These are phyloP conservation scores for Thera obeliscata DNA, from an alignment of 2,888 invertebrate genomes.

Conservation along the genomic window DNA sequence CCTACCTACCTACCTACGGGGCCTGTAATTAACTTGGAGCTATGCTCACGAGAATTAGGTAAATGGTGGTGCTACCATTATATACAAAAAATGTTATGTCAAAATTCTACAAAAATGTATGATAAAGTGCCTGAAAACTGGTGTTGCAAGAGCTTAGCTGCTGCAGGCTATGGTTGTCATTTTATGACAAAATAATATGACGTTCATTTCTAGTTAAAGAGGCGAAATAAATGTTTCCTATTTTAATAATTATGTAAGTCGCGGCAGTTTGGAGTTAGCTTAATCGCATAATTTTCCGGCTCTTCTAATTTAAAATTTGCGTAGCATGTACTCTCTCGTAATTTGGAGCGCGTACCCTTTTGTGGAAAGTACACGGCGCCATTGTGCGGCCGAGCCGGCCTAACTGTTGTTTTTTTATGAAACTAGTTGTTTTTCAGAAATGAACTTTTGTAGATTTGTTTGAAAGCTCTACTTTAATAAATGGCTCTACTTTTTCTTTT, in stretches of 20 bases:
- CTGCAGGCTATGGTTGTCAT: too few species aligned
- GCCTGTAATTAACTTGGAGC: slow-evolving; percentile 7
- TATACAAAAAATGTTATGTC: too few species aligned
- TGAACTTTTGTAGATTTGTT: slow-evolving; percentile 20
- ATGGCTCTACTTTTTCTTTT: slow-evolving; percentile 10
- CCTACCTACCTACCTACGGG: neutral
- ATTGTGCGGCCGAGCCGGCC: slow-evolving; percentile 1
- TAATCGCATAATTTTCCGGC: neutral
- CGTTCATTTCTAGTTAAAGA: too few species aligned
- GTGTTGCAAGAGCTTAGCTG: too few species aligned
- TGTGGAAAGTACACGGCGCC: slow-evolving; percentile 7
- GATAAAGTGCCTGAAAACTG: too few species aligned
- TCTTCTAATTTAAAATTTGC: slow-evolving; percentile 5
- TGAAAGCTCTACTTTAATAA: slow-evolving; percentile 21
- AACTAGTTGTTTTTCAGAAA: slow-evolving; percentile 20
- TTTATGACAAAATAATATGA: too few species aligned
- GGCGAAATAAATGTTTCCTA: too few species aligned
- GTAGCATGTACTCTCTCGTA: neutral
- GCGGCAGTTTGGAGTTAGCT: neutral
- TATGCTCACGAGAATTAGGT: neutral
- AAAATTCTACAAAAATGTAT: too few species aligned
- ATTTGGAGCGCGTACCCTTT: slow-evolving; percentile 2
- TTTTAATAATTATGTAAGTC: neutral
- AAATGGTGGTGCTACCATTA: neutral
- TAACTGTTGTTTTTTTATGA: slow-evolving; percentile 19